These are phyloP conservation scores for Etheostoma cragini DNA, from an alignment of 2,113 vertebrate species.

Conservation along the genomic window DNA sequence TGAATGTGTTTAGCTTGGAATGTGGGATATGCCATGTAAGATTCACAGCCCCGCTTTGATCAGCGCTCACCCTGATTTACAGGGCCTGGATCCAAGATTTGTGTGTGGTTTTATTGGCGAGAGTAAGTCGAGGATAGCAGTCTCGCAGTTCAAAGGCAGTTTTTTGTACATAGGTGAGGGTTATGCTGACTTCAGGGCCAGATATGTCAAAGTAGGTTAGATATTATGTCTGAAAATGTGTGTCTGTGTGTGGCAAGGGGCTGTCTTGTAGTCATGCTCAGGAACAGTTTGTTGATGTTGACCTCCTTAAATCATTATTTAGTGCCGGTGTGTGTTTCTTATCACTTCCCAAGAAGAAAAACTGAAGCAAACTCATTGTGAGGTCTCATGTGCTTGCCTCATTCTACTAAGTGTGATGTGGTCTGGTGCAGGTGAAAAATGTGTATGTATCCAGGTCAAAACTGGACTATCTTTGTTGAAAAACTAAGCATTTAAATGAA, in stretches of 20 bases:
- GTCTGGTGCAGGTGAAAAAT: not conserved
- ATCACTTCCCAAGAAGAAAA: conserved; percentile 29
- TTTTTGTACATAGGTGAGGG: conserved; percentile 58
- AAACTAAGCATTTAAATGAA: not conserved
- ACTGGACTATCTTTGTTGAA: not conserved
- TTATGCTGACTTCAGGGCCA: conserved; percentile 39
- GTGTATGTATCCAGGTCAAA: not conserved
- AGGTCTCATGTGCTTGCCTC: conserved; percentile 23
- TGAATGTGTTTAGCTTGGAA: conserved; percentile 83
- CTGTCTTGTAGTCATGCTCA: conserved; percentile 32
- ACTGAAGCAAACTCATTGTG: conserved; percentile 30
- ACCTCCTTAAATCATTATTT: conserved; percentile 58
- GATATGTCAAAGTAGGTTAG: conserved; percentile 58
- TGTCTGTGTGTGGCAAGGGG: conserved; percentile 38
- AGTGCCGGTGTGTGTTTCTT: conserved; percentile 50
- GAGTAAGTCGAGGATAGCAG: conserved; percentile 53
- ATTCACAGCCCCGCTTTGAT: conserved; percentile 82
- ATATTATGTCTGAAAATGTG: conserved; percentile 34
- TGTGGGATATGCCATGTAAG: conserved; percentile 80
- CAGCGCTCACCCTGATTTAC: conserved; percentile 78
- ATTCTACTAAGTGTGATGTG: not conserved
- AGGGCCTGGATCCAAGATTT: conserved; percentile 76
- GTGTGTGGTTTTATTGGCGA: conserved; percentile 72
- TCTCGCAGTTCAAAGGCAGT: conserved; percentile 67
- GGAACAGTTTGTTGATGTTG: conserved; percentile 40